Evolutionary conservation across 2,797 vertebrate genomes (phyloP), one percentile per base, ranked within the genome.

Genomic region (Gallinago nigripennis): DNA sequence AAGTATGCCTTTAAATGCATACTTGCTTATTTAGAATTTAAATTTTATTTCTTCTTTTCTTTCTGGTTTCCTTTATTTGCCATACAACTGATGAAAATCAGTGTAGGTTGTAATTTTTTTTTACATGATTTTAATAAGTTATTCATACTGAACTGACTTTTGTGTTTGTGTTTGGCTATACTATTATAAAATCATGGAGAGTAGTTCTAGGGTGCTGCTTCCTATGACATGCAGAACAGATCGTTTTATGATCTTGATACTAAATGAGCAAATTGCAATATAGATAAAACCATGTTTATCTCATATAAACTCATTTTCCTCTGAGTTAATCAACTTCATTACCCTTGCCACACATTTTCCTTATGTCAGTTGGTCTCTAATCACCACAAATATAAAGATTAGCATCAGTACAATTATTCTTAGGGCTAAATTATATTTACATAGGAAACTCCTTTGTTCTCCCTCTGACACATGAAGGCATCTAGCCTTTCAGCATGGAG

Each of bases 381-480:
- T 24, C 18, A 48, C n/a, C 45, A 41, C 20, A 50, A 68, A 78
- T 24, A 45, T 51, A 27, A 63, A 68, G 61, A 68, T n/a, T 63
- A 39, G 15, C 57, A 66, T 21, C 28, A 48, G n/a, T 35, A 41
- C 25, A 5, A 4, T 31, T 61, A 3, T 83, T 78, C 20, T 70
- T 56, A 35, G 25, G 27, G 23, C 20, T 76, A 87, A 70, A 56
- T 85, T 61, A 27, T 53, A 51, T 66, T 89, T 70, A 43, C 11
- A 5, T n/a, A 12, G 30, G 35, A 45, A 89, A 35, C 7, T 30
- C 20, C 25, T 90, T 65, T 72, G 37, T 70, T 82, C 39, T 58
- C 12, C 20, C n/a, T 58, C 50, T 91, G 23, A 2, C 8, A 12
- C 12, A 13, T 0, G 1, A 37, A 54, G 12, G 3, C n/a, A 35